Evolutionary conservation across 2,888 invertebrate genomes (phyloP).

Genomic region (Pristionchus maxplancki): DNA sequence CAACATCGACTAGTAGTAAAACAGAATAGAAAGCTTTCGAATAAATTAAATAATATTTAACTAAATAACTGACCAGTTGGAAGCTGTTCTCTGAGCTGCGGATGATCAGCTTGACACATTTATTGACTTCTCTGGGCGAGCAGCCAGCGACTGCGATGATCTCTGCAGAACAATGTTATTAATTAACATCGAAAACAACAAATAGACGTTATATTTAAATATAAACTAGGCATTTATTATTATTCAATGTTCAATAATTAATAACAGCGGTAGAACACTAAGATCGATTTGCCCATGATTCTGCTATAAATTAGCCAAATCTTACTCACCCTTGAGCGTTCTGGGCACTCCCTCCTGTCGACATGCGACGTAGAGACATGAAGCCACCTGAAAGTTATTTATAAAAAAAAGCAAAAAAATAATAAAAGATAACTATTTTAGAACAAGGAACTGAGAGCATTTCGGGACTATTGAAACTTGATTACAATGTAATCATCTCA

Average conservation of each 20-base stretch:
- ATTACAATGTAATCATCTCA: conserved; percentile 77
- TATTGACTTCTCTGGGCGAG: conserved; percentile 98
- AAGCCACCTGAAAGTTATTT: conserved; percentile 87
- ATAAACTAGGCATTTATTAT: no score
- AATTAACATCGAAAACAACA: no score
- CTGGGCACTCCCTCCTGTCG: conserved; percentile 98
- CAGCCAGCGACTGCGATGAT: conserved; percentile 96
- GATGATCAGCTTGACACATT: conserved; percentile 96
- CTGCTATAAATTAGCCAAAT: no score
- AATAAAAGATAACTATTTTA: no score
- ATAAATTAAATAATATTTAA: no score
- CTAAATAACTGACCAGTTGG: conserved; percentile 86
- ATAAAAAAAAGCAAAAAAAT: neutral
- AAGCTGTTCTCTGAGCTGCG: conserved; percentile 97
- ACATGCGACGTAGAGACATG: conserved; percentile 98
- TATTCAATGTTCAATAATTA: no score
- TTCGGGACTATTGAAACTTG: neutral
- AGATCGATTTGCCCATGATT: no score
- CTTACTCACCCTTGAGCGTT: conserved; percentile 85
- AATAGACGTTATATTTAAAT: no score
- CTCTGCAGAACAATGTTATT: conserved; percentile 82
- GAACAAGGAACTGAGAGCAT: neutral
- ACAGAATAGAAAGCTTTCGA: no score
- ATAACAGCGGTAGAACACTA: no score
- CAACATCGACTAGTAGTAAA: no score